These are phyloP conservation scores for Tupiocoris notatus DNA, from an alignment of 2,888 invertebrate genomes.

Conservation along the genomic window DNA sequence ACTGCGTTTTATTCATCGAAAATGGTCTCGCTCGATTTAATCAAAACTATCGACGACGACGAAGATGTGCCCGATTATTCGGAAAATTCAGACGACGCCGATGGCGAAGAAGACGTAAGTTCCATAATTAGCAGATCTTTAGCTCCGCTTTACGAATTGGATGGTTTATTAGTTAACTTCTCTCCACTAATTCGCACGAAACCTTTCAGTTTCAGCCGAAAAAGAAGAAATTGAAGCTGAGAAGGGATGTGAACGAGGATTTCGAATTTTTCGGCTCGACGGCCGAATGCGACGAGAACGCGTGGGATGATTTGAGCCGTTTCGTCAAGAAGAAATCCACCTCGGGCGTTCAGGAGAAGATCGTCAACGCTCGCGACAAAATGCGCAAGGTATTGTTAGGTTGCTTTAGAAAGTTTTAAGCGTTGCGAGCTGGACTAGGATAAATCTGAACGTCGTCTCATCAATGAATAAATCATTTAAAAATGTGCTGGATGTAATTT, in stretches of 20 bases:
- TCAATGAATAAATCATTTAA: too few species aligned
- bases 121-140: slow-evolving; percentile 7
- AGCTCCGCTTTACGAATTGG: too few species aligned
- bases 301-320: slow-evolving; percentile 76
- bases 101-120: slow-evolving; percentile 69
- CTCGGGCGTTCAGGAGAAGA: slow-evolving; percentile 81
- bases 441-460: too few species aligned
- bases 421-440: too few species aligned
- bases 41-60: slow-evolving; percentile 75
- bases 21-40: slow-evolving; percentile 39
- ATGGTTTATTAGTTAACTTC: slow-evolving; percentile 50
- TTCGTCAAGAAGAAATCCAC: slow-evolving; percentile 77
- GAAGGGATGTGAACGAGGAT: slow-evolving; percentile 73
- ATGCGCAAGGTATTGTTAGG: slow-evolving; percentile 31
- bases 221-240: slow-evolving; percentile 68
- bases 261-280: slow-evolving; percentile 78
- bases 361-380: slow-evolving; percentile 60
- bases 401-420: too few species aligned
- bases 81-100: slow-evolving; percentile 74
- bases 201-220: slow-evolving; percentile 73
- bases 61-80: slow-evolving; percentile 78
- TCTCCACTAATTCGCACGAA: too few species aligned
- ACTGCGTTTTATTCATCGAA: too few species aligned
- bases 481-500: too few species aligned
- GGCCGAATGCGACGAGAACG: slow-evolving; percentile 77